These are phyloP conservation scores for Calcarius lapponicus DNA, from an alignment of 2,797 vertebrate species.

Conservation along the genomic window DNA sequence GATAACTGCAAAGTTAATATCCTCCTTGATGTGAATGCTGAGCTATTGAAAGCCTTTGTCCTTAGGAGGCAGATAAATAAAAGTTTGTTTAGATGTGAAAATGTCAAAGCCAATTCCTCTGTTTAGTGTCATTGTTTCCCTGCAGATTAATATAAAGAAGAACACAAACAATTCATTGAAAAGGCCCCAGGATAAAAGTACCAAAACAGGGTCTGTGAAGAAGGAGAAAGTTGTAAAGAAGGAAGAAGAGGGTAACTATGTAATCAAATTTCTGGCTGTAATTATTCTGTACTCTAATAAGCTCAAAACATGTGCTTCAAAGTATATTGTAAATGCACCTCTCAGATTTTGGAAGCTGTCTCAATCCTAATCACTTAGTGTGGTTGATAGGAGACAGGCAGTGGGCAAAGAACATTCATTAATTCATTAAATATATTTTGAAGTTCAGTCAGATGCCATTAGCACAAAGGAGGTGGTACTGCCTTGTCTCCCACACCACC, in stretches of 20 bases:
- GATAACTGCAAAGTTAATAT: not conserved
- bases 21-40: not conserved
- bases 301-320: not conserved
- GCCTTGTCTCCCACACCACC: not conserved
- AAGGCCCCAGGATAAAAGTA: slow-evolving; percentile 83
- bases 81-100: not conserved
- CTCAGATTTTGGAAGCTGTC: not conserved
- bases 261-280: slow-evolving; percentile 15
- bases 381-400: not conserved
- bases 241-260: slow-evolving; percentile 83
- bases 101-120: not conserved
- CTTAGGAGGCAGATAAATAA: not conserved
- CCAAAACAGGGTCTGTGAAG: slow-evolving; percentile 88
- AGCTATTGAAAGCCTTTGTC: not conserved
- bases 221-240: slow-evolving; percentile 84
- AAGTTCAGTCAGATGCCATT: not conserved
- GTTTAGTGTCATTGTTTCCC: slow-evolving; percentile 20
- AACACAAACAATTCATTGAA: slow-evolving; percentile 83
- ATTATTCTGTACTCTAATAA: not conserved
- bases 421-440: not conserved
- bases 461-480: not conserved
- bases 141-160: slow-evolving; percentile 85
- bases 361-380: not conserved
- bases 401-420: not conserved
- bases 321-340: not conserved